These are phyloP conservation scores for Nowickia ferox DNA, from an alignment of 2,888 invertebrate species.

Conservation along the genomic window DNA sequence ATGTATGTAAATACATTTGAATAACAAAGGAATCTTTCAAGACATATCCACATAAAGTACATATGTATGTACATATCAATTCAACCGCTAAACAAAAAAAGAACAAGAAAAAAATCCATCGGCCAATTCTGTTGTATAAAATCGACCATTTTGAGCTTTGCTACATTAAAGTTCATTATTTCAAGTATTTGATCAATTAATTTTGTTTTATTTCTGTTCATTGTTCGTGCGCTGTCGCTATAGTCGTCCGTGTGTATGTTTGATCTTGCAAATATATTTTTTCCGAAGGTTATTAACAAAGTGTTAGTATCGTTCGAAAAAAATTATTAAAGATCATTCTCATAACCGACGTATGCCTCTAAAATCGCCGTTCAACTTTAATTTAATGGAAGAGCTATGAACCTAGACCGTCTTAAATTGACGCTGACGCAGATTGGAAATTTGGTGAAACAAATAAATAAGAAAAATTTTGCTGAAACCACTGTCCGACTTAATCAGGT, in stretches of 20 bases:
- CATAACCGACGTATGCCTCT: constrained; percentile 88
- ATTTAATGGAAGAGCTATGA: constrained; percentile 94
- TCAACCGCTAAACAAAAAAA: background rate
- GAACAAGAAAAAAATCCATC: constrained; percentile 15
- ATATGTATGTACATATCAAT: background rate
- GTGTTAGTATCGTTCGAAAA: constrained; percentile 82
- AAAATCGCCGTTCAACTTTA: constrained; percentile 78
- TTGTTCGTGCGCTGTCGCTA: constrained; percentile 75
- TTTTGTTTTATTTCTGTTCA: constrained; percentile 71
- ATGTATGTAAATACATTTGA: background rate
- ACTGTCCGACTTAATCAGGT: constrained; percentile 95
- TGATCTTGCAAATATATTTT: constrained; percentile 66
- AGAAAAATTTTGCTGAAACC: constrained; percentile 97
- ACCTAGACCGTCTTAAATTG: constrained; percentile 96
- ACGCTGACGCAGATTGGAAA: constrained; percentile 99
- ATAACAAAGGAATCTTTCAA: constrained; percentile 45
- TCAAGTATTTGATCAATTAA: constrained; percentile 49
- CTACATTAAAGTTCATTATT: constrained; percentile 57
- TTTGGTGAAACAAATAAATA: constrained; percentile 97
- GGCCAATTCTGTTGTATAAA: constrained; percentile 30
- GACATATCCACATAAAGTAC: background rate
- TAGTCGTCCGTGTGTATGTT: constrained; percentile 66
- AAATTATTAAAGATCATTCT: constrained; percentile 85
- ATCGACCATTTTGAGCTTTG: constrained; percentile 44
- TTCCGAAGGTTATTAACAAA: constrained; percentile 61